phyloP scores from a whole-genome alignment of 1,140 invertebrate species.

The Drosophila pseudoananassae region DNA sequence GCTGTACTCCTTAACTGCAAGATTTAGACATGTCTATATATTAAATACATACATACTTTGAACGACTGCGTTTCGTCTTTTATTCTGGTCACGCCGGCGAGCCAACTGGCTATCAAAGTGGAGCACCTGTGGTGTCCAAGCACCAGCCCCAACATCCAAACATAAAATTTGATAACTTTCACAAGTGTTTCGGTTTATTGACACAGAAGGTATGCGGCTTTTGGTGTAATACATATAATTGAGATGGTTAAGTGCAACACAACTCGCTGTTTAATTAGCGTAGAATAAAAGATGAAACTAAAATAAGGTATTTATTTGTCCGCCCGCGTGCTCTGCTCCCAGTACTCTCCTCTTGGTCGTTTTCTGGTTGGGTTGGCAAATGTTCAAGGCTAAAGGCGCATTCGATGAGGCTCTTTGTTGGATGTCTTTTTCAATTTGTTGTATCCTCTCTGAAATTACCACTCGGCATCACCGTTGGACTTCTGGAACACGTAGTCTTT shows the following conservation, averaged over 20 bases:
- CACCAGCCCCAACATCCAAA: background rate
- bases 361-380: constrained; percentile 10
- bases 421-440: constrained; percentile 44
- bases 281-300: constrained; percentile 51
- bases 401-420: constrained; percentile 70
- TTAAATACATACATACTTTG: constrained; percentile 60
- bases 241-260: constrained; percentile 53
- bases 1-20: constrained; percentile 76
- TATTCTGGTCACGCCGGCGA: background rate
- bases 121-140: too few species aligned
- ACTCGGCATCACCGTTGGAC: constrained; percentile 99
- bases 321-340: constrained; percentile 31
- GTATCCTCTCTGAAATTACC: constrained; percentile 87
- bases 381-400: constrained; percentile 46
- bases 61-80: constrained; percentile 4
- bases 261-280: constrained; percentile 38
- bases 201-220: constrained; percentile 60
- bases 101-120: background rate
- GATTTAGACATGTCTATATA: constrained; percentile 60
- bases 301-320: constrained; percentile 44
- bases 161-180: constrained; percentile 6
- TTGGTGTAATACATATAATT: constrained; percentile 59
- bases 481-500: constrained; percentile 99
- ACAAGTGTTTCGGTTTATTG: constrained; percentile 63
- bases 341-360: constrained; percentile 49